phyloP scores from a whole-genome alignment of 2,888 invertebrate species.

The Pemphredon lugubris region DNA sequence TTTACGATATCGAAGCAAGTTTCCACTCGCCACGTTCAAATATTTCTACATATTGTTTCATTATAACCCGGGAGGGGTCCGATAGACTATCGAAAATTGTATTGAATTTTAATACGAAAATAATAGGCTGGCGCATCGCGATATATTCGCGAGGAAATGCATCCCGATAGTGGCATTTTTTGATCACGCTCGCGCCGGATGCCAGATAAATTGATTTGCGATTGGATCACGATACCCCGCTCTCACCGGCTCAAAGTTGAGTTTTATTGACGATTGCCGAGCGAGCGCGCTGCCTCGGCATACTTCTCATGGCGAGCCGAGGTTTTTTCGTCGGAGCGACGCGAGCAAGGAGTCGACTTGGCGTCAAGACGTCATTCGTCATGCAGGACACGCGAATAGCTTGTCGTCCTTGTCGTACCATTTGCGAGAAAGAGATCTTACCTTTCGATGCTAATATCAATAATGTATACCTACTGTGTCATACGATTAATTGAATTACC shows the following conservation, averaged over 20 bases:
- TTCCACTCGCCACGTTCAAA: no score
- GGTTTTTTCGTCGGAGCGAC: constrained; percentile 54
- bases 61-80: no score
- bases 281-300: constrained; percentile 42
- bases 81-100: constrained; percentile 20
- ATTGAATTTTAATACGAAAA: constrained; percentile 45
- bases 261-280: constrained; percentile 56
- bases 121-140: constrained; percentile 41
- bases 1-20: no score
- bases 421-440: background rate
- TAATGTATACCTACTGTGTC: no score
- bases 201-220: constrained; percentile 71
- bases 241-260: constrained; percentile 48
- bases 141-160: constrained; percentile 41
- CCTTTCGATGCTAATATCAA: background rate
- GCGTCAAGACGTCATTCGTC: constrained; percentile 61
- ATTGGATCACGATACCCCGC: constrained; percentile 60
- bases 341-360: constrained; percentile 52
- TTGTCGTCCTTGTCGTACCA: background rate
- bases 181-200: constrained; percentile 51
- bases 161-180: constrained; percentile 60
- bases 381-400: constrained; percentile 50
- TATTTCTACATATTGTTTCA: no score
- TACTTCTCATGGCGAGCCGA: constrained; percentile 49
- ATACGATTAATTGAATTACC: background rate